phyloP scores from a whole-genome alignment of 2,113 vertebrate genomes.

The Uropsilus gracilis region DNA sequence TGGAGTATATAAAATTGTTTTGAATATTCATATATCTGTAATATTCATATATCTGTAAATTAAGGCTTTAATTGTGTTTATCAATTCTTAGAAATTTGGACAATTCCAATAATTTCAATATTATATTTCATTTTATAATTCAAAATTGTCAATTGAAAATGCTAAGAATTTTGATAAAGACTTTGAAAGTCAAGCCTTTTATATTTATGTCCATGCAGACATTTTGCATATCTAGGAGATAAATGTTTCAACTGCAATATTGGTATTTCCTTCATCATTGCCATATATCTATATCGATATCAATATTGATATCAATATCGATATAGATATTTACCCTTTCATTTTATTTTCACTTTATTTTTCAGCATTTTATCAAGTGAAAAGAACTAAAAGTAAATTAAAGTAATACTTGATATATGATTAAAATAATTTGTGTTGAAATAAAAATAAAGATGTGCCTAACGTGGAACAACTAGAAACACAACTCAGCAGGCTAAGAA shows the following conservation, averaged over 20 bases:
- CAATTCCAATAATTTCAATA: background rate
- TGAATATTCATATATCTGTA: too few species aligned
- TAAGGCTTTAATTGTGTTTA: background rate
- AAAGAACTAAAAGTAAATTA: background rate
- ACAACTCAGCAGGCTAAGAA: background rate
- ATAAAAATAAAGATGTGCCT: background rate
- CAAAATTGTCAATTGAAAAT: background rate
- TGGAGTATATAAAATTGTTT: background rate
- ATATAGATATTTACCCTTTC: too few species aligned
- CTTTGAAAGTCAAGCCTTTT: background rate
- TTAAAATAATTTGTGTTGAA: background rate
- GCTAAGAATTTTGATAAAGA: background rate
- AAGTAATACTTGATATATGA: background rate
- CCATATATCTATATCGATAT: too few species aligned
- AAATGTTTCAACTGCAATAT: background rate
- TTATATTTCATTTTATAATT: background rate
- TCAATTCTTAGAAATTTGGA: background rate
- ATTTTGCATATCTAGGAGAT: background rate
- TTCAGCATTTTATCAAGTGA: background rate
- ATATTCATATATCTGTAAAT: too few species aligned
- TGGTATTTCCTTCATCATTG: background rate
- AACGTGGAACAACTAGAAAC: background rate
- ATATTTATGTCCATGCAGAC: background rate
- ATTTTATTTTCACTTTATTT: background rate
- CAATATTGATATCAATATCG: too few species aligned